phyloP scores from a whole-genome alignment of 1,140 invertebrate species.

The Drosophila yakuba region DNA sequence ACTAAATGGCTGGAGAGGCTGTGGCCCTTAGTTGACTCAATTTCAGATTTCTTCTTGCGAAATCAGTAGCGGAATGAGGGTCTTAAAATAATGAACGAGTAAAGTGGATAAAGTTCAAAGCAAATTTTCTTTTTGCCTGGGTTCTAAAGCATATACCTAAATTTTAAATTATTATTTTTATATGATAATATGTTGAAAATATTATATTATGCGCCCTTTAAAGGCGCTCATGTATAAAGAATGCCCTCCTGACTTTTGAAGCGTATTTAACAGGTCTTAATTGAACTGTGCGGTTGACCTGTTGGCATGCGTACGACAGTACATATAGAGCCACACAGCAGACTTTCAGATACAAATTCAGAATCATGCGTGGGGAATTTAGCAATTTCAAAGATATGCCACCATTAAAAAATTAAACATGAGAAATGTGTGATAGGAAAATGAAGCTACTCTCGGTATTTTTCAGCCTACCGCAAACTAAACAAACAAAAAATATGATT shows the following conservation, averaged over 20 bases:
- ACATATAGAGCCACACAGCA: conserved; percentile 16
- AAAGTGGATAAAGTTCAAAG: neutral
- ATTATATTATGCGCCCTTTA: neutral
- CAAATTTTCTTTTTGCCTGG: too few species aligned
- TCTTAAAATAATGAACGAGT: neutral
- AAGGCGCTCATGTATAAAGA: neutral
- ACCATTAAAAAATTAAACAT: neutral
- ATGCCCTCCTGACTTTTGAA: conserved; percentile 36
- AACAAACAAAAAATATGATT: conserved; percentile 27
- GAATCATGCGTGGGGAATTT: neutral
- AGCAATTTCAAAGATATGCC: neutral
- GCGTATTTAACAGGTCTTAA: conserved; percentile 69
- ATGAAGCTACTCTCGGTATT: too few species aligned
- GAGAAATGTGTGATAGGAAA: neutral
- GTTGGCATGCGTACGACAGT: conserved; percentile 41
- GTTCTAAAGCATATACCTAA: too few species aligned
- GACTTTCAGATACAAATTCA: conserved; percentile 4
- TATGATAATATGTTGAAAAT: too few species aligned
- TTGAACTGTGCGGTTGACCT: conserved; percentile 76
- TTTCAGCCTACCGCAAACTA: conserved; percentile 25
- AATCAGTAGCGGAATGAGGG: conserved; percentile 38
- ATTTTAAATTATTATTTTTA: too few species aligned
- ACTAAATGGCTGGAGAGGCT: conserved; percentile 28
- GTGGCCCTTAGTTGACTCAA: conserved; percentile 44
- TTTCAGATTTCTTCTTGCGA: conserved; percentile 62